Evolutionary conservation across 2,888 invertebrate species (phyloP), one percentile per base, ranked within the genome.

Genomic region (Amitus sp.): DNA sequence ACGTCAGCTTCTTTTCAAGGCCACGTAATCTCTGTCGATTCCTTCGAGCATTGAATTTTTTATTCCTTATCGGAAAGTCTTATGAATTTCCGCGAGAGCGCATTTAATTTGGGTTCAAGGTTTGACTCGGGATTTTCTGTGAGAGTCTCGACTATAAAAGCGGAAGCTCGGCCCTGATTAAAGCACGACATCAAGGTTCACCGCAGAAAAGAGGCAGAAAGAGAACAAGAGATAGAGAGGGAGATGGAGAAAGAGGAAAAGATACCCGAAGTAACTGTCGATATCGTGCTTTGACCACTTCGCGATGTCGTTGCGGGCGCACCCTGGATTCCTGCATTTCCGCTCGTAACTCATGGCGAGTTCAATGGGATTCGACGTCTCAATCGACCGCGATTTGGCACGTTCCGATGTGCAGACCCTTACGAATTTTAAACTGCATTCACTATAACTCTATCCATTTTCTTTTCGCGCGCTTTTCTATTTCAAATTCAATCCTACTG

Each of bases 321-420:
- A 15, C 34, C 47, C 34, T 48, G 42, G 30, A 39, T 51, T 47
- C 47, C 45, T 49, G 40, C 51, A 45, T 51, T 61, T 37, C 28
- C 48, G 34, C 50, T 61, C 27, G 48, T 64, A 59, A 56, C 52
- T 64, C 54, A 40, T 39, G 42, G 42, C 39, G 47, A 47, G 48
- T 55, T 56, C 40, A 53, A 58, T 40, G 46, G 48, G 55, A 43
- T 37, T 23, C 49, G 39, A 60, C 51, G 56, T 62, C 60, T 62
- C 61, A 47, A 54, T 47, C 55, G 54, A 47, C 48, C 47, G 40
- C 52, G 50, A 53, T 61, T 66, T 62, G 62, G 61, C 62, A 65
- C 65, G 56, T 55, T 40, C 28, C 48, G 52, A 58, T 42, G 46
- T 51, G 47, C 55, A 43, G 34, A 43, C 40, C 42, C 37, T 50